Conservation (phyloP, 2,113 vertebrate species). For the Actenoides lindsayi region DNA sequence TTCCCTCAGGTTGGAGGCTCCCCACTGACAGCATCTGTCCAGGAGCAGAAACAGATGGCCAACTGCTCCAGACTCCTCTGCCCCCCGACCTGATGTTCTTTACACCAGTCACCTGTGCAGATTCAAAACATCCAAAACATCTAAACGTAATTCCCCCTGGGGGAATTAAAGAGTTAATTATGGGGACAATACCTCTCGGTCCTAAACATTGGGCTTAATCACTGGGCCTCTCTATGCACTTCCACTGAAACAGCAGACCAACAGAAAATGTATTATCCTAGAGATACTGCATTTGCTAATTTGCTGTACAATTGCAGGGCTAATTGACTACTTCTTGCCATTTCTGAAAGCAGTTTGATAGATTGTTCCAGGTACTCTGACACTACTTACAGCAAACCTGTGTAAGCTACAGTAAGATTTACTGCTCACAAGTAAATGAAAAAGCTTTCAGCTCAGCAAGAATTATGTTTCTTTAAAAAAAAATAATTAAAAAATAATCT, state of each 20-base stretch:
- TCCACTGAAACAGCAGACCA: neutral
- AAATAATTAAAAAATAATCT: neutral
- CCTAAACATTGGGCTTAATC: neutral
- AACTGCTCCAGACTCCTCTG: neutral
- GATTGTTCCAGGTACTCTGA: neutral
- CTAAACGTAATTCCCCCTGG: neutral
- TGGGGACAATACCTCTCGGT: neutral
- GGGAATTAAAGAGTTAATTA: conserved; percentile 41
- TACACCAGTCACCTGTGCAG: neutral
- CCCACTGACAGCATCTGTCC: conserved; percentile 40
- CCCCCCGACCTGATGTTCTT: neutral
- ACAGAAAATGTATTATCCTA: neutral
- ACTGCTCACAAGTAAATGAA: neutral
- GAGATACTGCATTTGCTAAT: neutral
- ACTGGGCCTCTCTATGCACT: neutral
- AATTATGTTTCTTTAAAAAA: neutral
- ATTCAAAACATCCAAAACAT: neutral
- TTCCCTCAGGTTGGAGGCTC: conserved; percentile 5
- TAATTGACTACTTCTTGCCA: neutral
- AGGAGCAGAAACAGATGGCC: conserved; percentile 34
- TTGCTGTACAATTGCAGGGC: neutral
- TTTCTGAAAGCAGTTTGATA: conserved; percentile 7
- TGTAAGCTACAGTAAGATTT: neutral
- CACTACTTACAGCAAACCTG: neutral
- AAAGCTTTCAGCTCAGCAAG: neutral